Evolutionary conservation across 1,140 invertebrate species (phyloP).

Genomic region (Hyles euphorbiae): DNA sequence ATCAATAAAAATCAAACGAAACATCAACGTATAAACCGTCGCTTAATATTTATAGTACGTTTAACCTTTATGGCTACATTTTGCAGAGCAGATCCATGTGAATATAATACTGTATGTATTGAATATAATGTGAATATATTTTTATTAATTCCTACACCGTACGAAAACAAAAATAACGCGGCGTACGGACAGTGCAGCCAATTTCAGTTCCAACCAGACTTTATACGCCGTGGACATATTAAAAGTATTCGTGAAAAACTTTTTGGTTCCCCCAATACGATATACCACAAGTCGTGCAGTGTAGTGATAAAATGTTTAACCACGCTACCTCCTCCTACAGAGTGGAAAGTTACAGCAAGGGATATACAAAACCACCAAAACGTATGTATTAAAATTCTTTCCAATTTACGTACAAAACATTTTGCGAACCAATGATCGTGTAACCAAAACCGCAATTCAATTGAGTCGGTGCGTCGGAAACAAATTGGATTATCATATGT

Average conservation of each 20-base stretch:
- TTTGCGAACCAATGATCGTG: constrained; percentile 27
- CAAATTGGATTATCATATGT: constrained; percentile 12
- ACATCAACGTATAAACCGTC: too few relatives aligned
- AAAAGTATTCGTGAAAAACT: not conserved
- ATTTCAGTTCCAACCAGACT: constrained; percentile 48
- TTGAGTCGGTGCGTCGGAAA: constrained; percentile 18
- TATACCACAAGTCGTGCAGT: not conserved
- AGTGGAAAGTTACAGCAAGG: constrained; percentile 24
- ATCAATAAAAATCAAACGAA: too few relatives aligned
- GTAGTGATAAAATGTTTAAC: constrained; percentile 47
- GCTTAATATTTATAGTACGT: not conserved
- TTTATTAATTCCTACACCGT: constrained; percentile 58
- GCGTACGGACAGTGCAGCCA: constrained; percentile 40
- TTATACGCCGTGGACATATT: constrained; percentile 7
- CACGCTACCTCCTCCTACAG: constrained; percentile 47
- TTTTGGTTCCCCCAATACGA: not conserved
- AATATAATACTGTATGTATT: too few relatives aligned
- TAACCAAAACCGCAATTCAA: constrained; percentile 33
- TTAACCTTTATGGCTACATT: constrained; percentile 9
- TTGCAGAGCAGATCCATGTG: constrained; percentile 8
- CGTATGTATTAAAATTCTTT: constrained; percentile 24
- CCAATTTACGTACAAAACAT: constrained; percentile 19
- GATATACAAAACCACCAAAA: constrained; percentile 35
- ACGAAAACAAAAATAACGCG: constrained; percentile 62
- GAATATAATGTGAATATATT: constrained; percentile 34